phyloP scores from a whole-genome alignment of 2,113 vertebrate species.

The Nothobranchius kuhntae region DNA sequence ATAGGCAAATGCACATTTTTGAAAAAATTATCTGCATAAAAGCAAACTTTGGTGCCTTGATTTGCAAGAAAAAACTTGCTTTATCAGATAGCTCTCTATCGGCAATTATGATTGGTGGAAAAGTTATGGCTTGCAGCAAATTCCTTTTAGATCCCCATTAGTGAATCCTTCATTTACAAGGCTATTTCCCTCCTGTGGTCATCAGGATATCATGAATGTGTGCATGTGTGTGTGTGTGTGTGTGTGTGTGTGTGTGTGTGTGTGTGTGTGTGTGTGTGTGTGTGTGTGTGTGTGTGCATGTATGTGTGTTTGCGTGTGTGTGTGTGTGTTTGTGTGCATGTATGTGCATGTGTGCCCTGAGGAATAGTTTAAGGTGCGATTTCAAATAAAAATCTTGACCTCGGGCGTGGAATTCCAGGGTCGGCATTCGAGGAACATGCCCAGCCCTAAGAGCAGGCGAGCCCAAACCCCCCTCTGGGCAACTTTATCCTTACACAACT shows the following conservation, averaged over 20 bases:
- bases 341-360: slow-evolving; percentile 42
- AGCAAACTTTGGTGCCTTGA: slow-evolving; percentile 35
- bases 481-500: slow-evolving; percentile 59
- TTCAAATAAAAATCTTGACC: slow-evolving; percentile 68
- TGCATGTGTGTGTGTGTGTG: slow-evolving; percentile 10
- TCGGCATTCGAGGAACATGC: slow-evolving; percentile 69
- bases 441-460: slow-evolving; percentile 59
- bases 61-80: slow-evolving; percentile 63
- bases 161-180: slow-evolving; percentile 47
- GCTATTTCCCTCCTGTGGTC: slow-evolving; percentile 32
- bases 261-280: slow-evolving; percentile 17
- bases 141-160: slow-evolving; percentile 45
- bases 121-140: slow-evolving; percentile 51
- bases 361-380: slow-evolving; percentile 51
- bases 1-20: slow-evolving; percentile 34
- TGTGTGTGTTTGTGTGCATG: slow-evolving; percentile 17
- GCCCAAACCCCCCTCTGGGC: slow-evolving; percentile 63
- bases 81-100: slow-evolving; percentile 52
- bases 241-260: slow-evolving; percentile 39
- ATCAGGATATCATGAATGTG: slow-evolving; percentile 30
- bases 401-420: slow-evolving; percentile 70
- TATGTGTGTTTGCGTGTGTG: neutral
- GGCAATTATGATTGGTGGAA: slow-evolving; percentile 26
- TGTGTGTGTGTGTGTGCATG: slow-evolving; percentile 36
- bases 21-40: neutral